These are phyloP conservation scores for Brenthis daphne DNA, from an alignment of 2,888 invertebrate genomes.

Conservation along the genomic window DNA sequence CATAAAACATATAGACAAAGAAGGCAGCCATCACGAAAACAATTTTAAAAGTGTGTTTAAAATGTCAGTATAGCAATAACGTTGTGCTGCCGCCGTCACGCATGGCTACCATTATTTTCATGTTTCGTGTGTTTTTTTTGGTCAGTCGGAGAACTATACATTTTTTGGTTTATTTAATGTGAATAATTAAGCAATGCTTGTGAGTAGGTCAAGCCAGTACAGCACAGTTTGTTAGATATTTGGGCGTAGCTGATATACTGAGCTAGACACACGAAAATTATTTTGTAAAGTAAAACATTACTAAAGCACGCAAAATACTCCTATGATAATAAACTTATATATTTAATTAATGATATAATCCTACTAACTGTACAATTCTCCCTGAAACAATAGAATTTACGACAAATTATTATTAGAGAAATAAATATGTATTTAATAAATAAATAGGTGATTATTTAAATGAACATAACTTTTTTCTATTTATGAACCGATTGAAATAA, in stretches of 20 bases:
- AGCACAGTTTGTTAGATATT: slow-evolving; percentile 16
- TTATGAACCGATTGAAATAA: no score
- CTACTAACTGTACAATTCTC: no score
- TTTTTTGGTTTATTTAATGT: slow-evolving; percentile 11
- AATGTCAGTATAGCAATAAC: slow-evolving; percentile 9
- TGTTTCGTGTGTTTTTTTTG: slow-evolving; percentile 14
- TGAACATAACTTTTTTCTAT: no score
- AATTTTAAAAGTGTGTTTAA: slow-evolving; percentile 15
- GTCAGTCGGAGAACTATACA: not conserved
- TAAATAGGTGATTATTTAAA: no score
- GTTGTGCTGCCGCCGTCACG: slow-evolving; percentile 20
- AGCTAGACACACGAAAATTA: not conserved
- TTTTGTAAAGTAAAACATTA: no score
- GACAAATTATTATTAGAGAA: not conserved
- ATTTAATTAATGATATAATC: no score
- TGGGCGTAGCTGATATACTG: slow-evolving; percentile 16
- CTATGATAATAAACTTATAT: no score
- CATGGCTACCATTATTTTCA: slow-evolving; percentile 16
- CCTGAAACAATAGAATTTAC: not conserved
- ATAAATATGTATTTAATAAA: no score
- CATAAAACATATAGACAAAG: not conserved
- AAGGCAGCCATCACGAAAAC: not conserved
- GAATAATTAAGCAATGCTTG: slow-evolving; percentile 19
- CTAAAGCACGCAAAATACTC: no score
- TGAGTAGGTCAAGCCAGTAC: slow-evolving; percentile 28